These are phyloP conservation scores for Papilio aristodemus DNA, from an alignment of 1,140 invertebrate species.

Conservation along the genomic window DNA sequence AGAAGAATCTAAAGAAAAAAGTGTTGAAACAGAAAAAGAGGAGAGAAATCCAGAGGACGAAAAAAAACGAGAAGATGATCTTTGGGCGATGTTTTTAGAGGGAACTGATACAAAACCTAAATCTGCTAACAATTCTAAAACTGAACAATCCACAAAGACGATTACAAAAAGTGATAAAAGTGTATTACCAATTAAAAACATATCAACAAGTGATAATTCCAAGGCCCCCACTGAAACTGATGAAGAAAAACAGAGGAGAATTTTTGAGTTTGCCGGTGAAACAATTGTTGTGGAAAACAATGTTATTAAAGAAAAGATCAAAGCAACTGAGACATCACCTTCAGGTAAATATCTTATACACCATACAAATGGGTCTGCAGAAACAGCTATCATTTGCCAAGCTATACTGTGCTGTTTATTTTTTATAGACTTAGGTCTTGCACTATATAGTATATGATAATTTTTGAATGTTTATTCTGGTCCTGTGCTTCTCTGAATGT, in stretches of 20 bases:
- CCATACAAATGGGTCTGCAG: too few relatives aligned
- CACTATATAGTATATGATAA: too few relatives aligned
- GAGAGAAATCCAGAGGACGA: conserved; percentile 80
- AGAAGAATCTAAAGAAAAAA: conserved; percentile 45
- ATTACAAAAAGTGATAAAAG: conserved; percentile 35
- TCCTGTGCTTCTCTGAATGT: too few relatives aligned
- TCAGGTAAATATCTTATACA: conserved; percentile 49
- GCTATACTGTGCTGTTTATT: too few relatives aligned
- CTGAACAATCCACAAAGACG: conserved; percentile 31
- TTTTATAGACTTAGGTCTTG: too few relatives aligned
- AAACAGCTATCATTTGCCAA: too few relatives aligned
- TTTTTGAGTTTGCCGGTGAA: conserved; percentile 77
- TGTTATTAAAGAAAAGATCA: conserved; percentile 72
- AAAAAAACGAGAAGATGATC: conserved; percentile 85
- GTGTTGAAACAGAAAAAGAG: conserved; percentile 50
- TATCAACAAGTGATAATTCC: conserved; percentile 21
- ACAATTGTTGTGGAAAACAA: conserved; percentile 76
- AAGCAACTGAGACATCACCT: conserved; percentile 50
- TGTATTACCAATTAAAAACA: conserved; percentile 28
- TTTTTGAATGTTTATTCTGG: too few relatives aligned
- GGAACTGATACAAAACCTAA: conserved; percentile 83
- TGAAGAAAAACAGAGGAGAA: conserved; percentile 63
- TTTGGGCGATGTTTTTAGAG: conserved; percentile 88
- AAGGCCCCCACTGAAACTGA: conserved; percentile 45
- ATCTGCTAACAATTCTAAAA: conserved; percentile 44